phyloP scores from a whole-genome alignment of 2,888 invertebrate species.

The Steromphala cineraria region DNA sequence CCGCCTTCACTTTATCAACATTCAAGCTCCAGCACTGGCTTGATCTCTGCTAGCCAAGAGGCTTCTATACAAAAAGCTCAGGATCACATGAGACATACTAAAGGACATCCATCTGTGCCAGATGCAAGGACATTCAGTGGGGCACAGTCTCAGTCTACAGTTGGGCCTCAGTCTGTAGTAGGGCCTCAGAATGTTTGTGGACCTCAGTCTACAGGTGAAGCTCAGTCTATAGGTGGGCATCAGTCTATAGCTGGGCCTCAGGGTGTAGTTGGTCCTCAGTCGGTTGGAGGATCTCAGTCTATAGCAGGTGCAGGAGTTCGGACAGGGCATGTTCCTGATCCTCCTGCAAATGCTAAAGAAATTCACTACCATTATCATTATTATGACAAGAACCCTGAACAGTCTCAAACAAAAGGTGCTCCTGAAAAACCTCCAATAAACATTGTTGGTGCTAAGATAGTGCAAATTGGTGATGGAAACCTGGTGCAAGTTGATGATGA shows the following conservation, averaged over 20 bases:
- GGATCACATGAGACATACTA: no score
- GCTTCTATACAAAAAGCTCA: no score
- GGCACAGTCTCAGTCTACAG: no score
- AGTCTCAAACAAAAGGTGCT: background rate
- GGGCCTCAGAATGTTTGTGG: no score
- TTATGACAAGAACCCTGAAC: background rate
- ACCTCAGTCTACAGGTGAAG: background rate
- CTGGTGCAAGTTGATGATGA: background rate
- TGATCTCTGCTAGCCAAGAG: background rate
- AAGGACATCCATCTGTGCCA: background rate
- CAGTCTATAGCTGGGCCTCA: no score
- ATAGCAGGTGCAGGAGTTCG: background rate
- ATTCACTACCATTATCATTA: background rate
- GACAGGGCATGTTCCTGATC: background rate
- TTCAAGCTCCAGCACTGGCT: background rate
- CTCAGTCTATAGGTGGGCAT: background rate
- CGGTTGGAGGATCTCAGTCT: no score
- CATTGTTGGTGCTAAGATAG: background rate
- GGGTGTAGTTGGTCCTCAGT: no score
- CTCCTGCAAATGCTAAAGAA: background rate
- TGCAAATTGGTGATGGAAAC: conserved; percentile 3
- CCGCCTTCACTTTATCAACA: background rate
- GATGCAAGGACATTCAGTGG: background rate
- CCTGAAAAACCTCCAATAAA: background rate
- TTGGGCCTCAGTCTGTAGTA: no score